Conservation (phyloP, 1,140 invertebrate species). For the Diabrotica virgifera region DNA sequence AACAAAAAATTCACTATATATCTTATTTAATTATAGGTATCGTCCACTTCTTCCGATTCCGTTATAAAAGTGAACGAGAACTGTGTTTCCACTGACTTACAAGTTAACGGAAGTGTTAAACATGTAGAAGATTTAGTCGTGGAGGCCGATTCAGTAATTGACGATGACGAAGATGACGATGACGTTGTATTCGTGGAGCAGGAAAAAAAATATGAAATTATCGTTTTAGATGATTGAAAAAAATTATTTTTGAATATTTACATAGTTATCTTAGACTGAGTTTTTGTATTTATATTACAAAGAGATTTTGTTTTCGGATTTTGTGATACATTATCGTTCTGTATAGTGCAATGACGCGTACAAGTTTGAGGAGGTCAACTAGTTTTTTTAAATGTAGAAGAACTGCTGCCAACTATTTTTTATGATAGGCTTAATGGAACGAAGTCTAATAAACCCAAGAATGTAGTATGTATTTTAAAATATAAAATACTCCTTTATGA, state of each 20-base stretch:
- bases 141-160: neutral
- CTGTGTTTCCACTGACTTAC: neutral
- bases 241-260: neutral
- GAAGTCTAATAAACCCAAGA: no score
- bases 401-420: no score
- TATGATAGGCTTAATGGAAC: no score
- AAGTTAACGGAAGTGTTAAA: neutral
- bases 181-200: neutral
- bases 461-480: no score
- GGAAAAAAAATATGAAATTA: neutral
- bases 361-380: no score
- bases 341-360: no score
- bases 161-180: neutral
- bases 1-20: neutral
- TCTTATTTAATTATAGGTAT: neutral
- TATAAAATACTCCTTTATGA: no score
- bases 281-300: slow-evolving; percentile 6
- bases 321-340: slow-evolving; percentile 11
- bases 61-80: slow-evolving; percentile 1
- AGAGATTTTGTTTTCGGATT: slow-evolving; percentile 12
- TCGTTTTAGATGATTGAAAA: slow-evolving; percentile 1
- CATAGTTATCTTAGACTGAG: neutral
- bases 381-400: no score
- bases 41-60: neutral
- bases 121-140: neutral